Conservation (phyloP, 2,113 vertebrate species). For the Deroptyus accipitrinus region DNA sequence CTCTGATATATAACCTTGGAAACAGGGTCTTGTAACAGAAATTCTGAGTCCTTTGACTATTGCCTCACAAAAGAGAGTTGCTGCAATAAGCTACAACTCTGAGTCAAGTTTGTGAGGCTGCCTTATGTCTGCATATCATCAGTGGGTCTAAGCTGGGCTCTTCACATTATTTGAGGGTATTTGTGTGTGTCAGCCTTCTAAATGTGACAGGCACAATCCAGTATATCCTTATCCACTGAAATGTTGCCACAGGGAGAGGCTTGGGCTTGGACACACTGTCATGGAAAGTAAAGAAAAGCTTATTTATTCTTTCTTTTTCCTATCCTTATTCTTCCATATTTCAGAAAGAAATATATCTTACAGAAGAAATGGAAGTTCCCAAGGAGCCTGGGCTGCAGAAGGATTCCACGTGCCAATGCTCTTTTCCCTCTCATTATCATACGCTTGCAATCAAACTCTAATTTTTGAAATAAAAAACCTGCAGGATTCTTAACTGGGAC, state of each 20-base stretch:
- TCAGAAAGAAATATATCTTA: not conserved
- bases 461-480: slow-evolving; percentile 70
- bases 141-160: not conserved
- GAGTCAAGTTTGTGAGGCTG: not conserved
- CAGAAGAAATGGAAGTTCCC: slow-evolving; percentile 1
- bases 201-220: not conserved
- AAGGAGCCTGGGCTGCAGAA: not conserved
- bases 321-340: not conserved
- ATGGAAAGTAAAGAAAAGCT: not conserved
- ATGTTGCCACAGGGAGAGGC: not conserved
- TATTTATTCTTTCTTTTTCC: not conserved
- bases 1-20: slow-evolving; percentile 3
- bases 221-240: not conserved
- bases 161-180: not conserved
- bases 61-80: not conserved
- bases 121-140: not conserved
- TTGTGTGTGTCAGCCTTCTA: not conserved
- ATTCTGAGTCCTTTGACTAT: not conserved
- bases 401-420: not conserved
- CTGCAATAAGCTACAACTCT: not conserved
- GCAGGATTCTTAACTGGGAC: slow-evolving; percentile 58
- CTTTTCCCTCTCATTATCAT: slow-evolving; percentile 61
- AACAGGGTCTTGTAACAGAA: slow-evolving; percentile 4
- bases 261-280: not conserved
- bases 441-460: slow-evolving; percentile 58